Evolutionary conservation across 2,888 invertebrate genomes (phyloP), one percentile per base, ranked within the genome.

Genomic region (Gortyna flavago): DNA sequence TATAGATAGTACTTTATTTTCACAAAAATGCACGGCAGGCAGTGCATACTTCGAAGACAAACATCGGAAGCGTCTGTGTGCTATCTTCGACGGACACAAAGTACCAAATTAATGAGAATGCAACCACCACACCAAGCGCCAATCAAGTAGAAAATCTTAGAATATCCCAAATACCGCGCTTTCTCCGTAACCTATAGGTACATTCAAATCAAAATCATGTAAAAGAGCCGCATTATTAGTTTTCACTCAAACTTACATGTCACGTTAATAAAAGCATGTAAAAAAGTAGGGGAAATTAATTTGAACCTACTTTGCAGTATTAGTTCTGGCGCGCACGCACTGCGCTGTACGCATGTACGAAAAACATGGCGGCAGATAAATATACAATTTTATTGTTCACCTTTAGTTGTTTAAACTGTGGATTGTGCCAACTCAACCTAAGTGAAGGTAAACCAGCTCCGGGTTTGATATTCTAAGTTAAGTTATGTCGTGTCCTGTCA

Each of bases 391-490:
- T 78, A n/a, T 64, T 77, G 9, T 80, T 29, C 44, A 54, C 54
- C 18, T 35, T 80, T 54, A 54, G 35, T 62, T 80, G 44, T 54
- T 7, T 80, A 44, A 25, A 16, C 51, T 35, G 80, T 71, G 77
- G 77, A 71, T 13, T 54, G 13, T 62, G 80, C 29, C 77, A 77
- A 70, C 77, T 77, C 71, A 62, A 80, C 35, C 72, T 77, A 16
- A 77, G 77, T 29, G 77, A 77, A 77, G 80, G 77, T 77, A 77
- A 79, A 61, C 41, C 41, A 73, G 51, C 13, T 44, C 44, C 0
- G 16, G 3, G 21, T 9, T 72, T 44, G 0, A 16, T 41, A 9
- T 35, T 35, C 13, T 1, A 21, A 21, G 16, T 38, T 72, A 21
- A 69, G n/a, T n/a, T n/a, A n/a, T n/a, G n/a, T n/a, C n/a, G n/a